These are phyloP conservation scores for Sarcophaga carnaria DNA, from an alignment of 2,888 invertebrate genomes.

Conservation along the genomic window DNA sequence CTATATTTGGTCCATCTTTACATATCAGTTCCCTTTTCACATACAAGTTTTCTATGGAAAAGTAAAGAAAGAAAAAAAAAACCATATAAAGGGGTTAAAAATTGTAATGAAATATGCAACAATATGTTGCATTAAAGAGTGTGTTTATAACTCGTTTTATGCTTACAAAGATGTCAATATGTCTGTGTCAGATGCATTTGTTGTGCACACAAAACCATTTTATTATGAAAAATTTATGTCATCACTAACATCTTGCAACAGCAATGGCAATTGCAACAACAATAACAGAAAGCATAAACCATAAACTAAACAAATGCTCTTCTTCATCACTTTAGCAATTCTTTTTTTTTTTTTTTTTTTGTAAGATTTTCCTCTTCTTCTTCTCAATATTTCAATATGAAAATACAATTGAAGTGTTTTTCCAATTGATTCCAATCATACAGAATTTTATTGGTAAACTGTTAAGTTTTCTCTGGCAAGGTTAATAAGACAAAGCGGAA, in stretches of 20 bases:
- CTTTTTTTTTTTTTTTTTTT: background rate
- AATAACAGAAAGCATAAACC: background rate
- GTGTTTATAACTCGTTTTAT: background rate
- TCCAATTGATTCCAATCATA: no score
- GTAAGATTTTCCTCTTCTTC: no score
- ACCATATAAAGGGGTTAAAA: background rate
- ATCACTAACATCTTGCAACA: slow-evolving; percentile 30
- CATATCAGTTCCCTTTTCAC: no score
- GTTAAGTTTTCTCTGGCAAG: no score
- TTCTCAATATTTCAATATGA: no score
- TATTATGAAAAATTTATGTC: slow-evolving; percentile 56
- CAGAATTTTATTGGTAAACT: no score
- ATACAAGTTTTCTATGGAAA: no score
- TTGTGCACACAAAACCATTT: slow-evolving; percentile 41
- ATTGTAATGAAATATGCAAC: background rate
- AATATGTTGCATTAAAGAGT: background rate
- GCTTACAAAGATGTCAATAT: slow-evolving; percentile 34
- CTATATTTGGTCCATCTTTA: no score
- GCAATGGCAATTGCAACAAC: background rate
- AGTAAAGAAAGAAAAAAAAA: no score
- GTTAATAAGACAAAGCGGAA: no score
- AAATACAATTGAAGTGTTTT: no score
- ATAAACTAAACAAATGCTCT: background rate
- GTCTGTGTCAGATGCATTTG: slow-evolving; percentile 51
- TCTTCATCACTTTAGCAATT: background rate